A percentile compares a stretch with the other conserved stretches of the same genome.
These are phyloP conservation scores for Hormiphora californensis DNA, from an alignment of 37 sponge, comb jelly and placozoan species.

Conservation along the genomic window DNA sequence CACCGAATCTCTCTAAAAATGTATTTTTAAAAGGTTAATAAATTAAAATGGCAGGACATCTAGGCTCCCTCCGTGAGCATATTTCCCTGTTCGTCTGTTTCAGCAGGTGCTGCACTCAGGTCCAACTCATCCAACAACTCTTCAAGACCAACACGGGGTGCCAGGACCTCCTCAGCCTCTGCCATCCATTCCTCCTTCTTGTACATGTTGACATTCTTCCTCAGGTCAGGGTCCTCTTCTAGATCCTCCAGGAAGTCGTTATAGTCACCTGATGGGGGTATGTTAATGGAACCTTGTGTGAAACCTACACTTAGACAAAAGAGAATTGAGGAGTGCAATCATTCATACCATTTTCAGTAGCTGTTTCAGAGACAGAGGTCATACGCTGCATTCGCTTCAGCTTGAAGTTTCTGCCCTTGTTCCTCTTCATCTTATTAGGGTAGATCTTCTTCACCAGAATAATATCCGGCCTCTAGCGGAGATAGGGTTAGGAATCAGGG, in stretches of 20 bases:
- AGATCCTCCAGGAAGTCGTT: conserved; percentile 82
- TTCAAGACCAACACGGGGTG: conserved; percentile 76
- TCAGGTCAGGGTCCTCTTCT: conserved; percentile 72
- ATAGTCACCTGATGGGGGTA: conserved; percentile 60
- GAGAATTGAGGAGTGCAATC: background rate
- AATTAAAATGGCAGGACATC: background rate
- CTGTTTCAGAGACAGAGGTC: conserved; percentile 27
- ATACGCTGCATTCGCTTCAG: conserved; percentile 69
- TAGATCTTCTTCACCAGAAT: conserved; percentile 89
- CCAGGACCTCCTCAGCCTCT: conserved; percentile 53
- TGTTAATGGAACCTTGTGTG: background rate
- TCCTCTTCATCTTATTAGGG: conserved; percentile 76
- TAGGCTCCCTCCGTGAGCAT: conserved; percentile 15
- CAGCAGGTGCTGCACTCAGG: background rate
- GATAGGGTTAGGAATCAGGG: background rate
- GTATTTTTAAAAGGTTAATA: background rate
- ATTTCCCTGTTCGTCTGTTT: conserved; percentile 38
- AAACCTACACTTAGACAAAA: background rate
- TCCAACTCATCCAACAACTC: conserved; percentile 82
- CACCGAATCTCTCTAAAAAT: background rate
- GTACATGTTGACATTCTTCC: conserved; percentile 86
- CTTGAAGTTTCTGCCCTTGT: conserved; percentile 78
- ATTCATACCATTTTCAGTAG: conserved; percentile 14
- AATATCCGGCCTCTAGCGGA: conserved; percentile 51
- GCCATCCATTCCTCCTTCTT: conserved; percentile 58